Evolutionary conservation across 1,140 invertebrate species (phyloP), one percentile per base, ranked within the genome.

Genomic region (Scaptomyza graminum): DNA sequence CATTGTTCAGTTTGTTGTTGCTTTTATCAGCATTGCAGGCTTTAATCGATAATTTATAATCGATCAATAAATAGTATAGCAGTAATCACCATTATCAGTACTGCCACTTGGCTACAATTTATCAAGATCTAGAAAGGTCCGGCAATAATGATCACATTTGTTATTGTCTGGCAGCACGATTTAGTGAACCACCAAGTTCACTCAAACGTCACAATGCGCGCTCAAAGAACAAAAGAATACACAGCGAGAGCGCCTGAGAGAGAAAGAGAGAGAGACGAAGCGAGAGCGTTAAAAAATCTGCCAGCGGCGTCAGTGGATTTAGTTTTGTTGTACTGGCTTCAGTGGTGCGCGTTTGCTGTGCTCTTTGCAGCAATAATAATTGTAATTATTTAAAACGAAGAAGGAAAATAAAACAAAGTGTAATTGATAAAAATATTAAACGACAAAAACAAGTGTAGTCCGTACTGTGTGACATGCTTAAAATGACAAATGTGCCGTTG

Each of bases 271-370:
- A 65, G 41, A 41, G 46, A 65, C 71, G 9, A 12, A 65, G 57
- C 44, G 50, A 75, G 65, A 74, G 74, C 61, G 59, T 63, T 63
- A 57, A 65, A 74, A 74, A 61, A 73, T 63, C 71, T 63, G 67
- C 68, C 69, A 82, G 76, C 87, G 87, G 87, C 87, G 87, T 90
- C 87, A 89, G 87, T 90, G 79, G 87, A 90, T 90, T 90, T 82
- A 74, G 68, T 79, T 77, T 77, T 76, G 74, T 65, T 75, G 55
- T 71, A 59, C 59, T 74, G 61, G 64, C 76, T 67, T 70, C 39
- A 70, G 69, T 79, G 74, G 55, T 82, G 79, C 74, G 79, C 65
- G 73, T 79, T 52, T 67, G 50, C 72, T 68, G 62, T 77, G 79
- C 74, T 76, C 54, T 31, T 31, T 31, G 65, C 65, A 75, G 54